phyloP scores from a whole-genome alignment of 2,113 vertebrate species.

The Spermophilus dauricus region DNA sequence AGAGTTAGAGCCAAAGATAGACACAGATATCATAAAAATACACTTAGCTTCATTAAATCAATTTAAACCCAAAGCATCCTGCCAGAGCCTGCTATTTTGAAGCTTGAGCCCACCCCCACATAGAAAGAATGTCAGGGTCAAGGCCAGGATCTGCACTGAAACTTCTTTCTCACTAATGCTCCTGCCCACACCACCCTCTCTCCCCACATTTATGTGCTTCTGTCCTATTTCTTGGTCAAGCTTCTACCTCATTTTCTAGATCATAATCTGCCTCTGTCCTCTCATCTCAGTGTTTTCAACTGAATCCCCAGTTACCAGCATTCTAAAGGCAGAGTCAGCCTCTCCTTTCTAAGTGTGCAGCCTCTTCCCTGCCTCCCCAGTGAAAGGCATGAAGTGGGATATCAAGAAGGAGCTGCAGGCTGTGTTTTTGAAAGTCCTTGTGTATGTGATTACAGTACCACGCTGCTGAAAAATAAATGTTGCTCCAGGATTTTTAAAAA shows the following conservation, averaged over 20 bases:
- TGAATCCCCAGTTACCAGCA: background rate
- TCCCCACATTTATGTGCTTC: background rate
- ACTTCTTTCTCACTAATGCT: too few species aligned
- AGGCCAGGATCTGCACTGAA: background rate
- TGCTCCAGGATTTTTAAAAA: background rate
- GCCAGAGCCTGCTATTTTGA: background rate
- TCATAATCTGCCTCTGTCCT: background rate
- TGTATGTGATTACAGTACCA: background rate
- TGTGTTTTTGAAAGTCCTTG: background rate
- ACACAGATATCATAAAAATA: background rate
- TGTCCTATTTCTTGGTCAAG: background rate
- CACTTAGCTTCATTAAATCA: background rate
- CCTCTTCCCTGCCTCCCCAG: background rate
- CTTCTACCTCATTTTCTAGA: background rate
- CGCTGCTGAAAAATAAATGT: slow-evolving; percentile 7
- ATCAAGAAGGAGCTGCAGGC: background rate
- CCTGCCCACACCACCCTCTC: background rate
- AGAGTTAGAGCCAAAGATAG: background rate
- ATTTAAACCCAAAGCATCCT: background rate
- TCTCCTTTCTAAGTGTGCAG: background rate
- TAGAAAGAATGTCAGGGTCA: background rate
- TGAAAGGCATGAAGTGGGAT: background rate
- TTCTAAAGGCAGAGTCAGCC: background rate
- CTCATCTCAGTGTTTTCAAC: background rate
- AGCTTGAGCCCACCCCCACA: background rate